Percentiles rank a stretch among this genome's conserved stretches.
Conservation (phyloP, 1,140 invertebrate species). For the Sesamia nonagrioides region DNA sequence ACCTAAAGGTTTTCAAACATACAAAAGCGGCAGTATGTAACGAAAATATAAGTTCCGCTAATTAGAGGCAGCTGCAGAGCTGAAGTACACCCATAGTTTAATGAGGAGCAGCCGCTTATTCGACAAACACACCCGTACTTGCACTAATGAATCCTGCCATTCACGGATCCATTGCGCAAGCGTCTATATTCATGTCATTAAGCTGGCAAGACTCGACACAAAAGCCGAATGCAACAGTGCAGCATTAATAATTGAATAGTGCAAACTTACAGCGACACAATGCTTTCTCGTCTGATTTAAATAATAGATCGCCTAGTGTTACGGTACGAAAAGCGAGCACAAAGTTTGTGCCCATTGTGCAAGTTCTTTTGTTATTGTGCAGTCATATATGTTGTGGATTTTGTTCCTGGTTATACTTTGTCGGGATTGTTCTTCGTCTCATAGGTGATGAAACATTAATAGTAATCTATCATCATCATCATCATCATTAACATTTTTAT, state of each 20-base stretch:
- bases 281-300: conserved; percentile 33
- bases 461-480: no score
- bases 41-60: conserved; percentile 12
- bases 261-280: conserved; percentile 23
- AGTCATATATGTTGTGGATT: conserved; percentile 15
- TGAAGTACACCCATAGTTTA: background rate
- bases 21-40: background rate
- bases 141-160: conserved; percentile 30
- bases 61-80: background rate
- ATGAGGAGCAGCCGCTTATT: conserved; percentile 10
- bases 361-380: conserved; percentile 46
- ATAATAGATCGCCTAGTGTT: conserved; percentile 49
- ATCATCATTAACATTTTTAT: no score
- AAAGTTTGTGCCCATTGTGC: conserved; percentile 47
- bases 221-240: conserved; percentile 31
- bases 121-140: background rate
- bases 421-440: background rate
- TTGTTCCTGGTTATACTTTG: conserved; percentile 28
- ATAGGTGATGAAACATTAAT: background rate
- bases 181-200: conserved; percentile 27
- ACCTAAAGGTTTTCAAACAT: background rate
- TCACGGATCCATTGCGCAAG: background rate
- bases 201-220: background rate
- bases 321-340: conserved; percentile 4
- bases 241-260: conserved; percentile 48